Percentiles rank a stretch among this genome's conserved stretches.
These are phyloP conservation scores for Acipenser oxyrinchus DNA, from an alignment of 2,797 vertebrate genomes.

Conservation along the genomic window DNA sequence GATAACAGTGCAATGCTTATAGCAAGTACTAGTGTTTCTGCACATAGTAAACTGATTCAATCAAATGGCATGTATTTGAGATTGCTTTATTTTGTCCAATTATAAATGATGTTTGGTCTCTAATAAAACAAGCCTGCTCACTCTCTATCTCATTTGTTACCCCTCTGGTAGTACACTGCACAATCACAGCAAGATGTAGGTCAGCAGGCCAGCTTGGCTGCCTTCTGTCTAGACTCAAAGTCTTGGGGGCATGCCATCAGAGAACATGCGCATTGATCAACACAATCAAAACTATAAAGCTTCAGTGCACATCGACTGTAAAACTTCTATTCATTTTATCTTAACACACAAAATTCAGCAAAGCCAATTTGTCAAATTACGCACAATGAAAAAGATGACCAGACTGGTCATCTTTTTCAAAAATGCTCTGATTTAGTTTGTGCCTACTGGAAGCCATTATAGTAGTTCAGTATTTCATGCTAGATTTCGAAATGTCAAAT, in stretches of 20 bases:
- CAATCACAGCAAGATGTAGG: conserved; percentile 70
- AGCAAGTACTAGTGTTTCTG: too few species aligned
- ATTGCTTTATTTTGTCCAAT: neutral
- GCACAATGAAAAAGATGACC: too few species aligned
- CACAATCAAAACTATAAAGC: conserved; percentile 36
- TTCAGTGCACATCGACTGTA: conserved; percentile 6
- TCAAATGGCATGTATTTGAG: neutral
- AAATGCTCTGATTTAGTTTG: too few species aligned
- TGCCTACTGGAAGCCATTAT: too few species aligned
- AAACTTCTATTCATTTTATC: conserved; percentile 27
- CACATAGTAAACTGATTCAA: too few species aligned
- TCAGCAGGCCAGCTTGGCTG: conserved; percentile 72
- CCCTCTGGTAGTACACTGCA: conserved; percentile 40
- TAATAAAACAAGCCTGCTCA: conserved; percentile 7
- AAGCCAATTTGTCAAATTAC: too few species aligned
- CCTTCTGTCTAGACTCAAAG: conserved; percentile 72
- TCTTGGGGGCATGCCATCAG: conserved; percentile 68
- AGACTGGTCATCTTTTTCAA: too few species aligned
- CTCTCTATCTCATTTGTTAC: conserved; percentile 24
- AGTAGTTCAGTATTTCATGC: too few species aligned
- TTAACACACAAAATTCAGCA: too few species aligned
- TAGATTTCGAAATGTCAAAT: too few species aligned
- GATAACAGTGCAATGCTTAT: too few species aligned
- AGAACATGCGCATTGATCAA: conserved; percentile 66
- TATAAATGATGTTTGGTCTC: neutral